Evolutionary conservation across 2,113 vertebrate genomes (phyloP), one percentile per base, ranked within the genome.

Genomic region (Salvator merianae): DNA sequence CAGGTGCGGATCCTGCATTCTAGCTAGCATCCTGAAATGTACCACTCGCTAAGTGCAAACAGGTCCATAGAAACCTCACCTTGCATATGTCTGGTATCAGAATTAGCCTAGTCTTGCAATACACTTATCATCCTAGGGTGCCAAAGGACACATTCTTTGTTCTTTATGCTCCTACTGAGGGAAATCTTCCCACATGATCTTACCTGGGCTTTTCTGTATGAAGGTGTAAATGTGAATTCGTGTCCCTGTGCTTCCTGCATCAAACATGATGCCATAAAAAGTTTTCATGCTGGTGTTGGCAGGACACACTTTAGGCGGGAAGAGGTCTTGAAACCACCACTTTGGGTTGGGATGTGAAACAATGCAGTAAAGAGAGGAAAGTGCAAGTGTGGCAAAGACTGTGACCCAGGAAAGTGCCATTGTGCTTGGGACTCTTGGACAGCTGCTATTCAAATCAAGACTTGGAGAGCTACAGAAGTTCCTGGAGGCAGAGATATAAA

Each of bases 171-270:
- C 28, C 18, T 20, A 59, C 18, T 20, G 55, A 36, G 22, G 40
- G 34, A 28, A 86, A 83, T 47, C 63, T 50, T 71, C 26, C 34
- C 30, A 83, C 0, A 0, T 10, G 62, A 26, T 77, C 93, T 94
- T 82, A 99, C 98, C 98, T 92, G 97, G 95, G 84, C 95, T 96
- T 89, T 97, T 98, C 92, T 98, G 98, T 83, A 98, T 97, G 95
- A 99, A 99, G 77, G 96, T 99, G 82, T 99, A 99, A 95, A 99
- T 96, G 85, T 99, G 99, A 95, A 99, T 98, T 66, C 99, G 96
- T 26, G 97, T 99, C 91, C 99, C 99, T 73, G 98, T 98, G 95
- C 98, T 99, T 89, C 99, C 99, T 2, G 99, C 99, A 0, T 99
- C 99, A 91, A 99, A 99, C 98, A 99, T 99, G 94, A 99, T 96